These are phyloP conservation scores for Sebastes taczanowskii DNA, from an alignment of 2,797 vertebrate genomes.

Conservation along the genomic window DNA sequence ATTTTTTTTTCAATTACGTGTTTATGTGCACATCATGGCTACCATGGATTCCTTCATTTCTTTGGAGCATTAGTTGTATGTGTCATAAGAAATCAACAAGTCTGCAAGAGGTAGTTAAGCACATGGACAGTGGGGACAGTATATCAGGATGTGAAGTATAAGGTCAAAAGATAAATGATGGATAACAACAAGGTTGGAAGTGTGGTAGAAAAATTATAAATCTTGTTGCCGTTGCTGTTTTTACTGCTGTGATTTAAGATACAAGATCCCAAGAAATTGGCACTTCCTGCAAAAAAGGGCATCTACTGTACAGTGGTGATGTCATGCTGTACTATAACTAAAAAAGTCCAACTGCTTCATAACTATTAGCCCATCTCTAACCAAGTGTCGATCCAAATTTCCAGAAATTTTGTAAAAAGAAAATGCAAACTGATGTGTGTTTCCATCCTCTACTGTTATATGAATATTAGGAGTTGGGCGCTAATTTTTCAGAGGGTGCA, in stretches of 20 bases:
- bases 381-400: neutral
- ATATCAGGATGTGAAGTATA: neutral
- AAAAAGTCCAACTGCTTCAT: neutral
- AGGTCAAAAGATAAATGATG: neutral
- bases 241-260: neutral
- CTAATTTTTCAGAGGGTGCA: neutral
- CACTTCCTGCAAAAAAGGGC: neutral
- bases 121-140: neutral
- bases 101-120: too few relatives aligned
- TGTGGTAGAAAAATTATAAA: neutral
- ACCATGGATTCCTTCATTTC: neutral
- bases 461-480: neutral
- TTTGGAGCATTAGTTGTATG: neutral
- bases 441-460: neutral
- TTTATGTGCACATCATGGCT: neutral
- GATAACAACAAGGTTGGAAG: neutral
- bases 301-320: too few relatives aligned
- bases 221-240: neutral
- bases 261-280: neutral
- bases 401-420: neutral
- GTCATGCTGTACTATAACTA: too few relatives aligned
- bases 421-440: neutral
- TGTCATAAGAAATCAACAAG: too few relatives aligned
- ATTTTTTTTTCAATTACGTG: neutral
- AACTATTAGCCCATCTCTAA: neutral